Evolutionary conservation across 2,888 invertebrate species (phyloP).

Genomic region (Allolobophora icterica): DNA sequence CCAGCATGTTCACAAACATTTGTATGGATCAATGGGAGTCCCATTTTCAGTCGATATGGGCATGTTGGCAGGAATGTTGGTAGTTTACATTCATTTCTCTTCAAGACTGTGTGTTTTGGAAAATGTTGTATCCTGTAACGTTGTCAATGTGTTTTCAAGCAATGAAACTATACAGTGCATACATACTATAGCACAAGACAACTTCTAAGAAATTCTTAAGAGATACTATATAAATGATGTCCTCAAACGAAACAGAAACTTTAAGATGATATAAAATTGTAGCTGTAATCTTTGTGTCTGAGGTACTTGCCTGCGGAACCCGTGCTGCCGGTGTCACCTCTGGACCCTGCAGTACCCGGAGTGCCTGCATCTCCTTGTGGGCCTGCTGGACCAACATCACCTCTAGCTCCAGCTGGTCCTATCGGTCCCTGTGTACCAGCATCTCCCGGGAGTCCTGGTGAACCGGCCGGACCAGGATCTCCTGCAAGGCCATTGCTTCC

Average conservation of each 20-base stretch:
- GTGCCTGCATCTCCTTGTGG: constrained; percentile 44
- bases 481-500: constrained; percentile 43
- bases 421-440: constrained; percentile 43
- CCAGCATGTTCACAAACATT: no score
- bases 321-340: constrained; percentile 40
- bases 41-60: no score
- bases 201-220: not conserved
- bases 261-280: not conserved
- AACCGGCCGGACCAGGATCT: constrained; percentile 41
- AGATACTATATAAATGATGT: not conserved
- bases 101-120: no score
- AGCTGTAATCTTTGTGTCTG: not conserved
- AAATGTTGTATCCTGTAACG: no score
- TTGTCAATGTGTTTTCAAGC: not conserved
- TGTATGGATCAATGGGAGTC: no score
- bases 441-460: constrained; percentile 42
- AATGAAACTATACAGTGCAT: not conserved
- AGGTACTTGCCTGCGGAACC: constrained; percentile 37
- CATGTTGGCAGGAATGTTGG: no score
- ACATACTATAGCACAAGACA: not conserved
- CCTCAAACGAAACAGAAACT: not conserved
- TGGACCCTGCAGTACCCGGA: constrained; percentile 45
- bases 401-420: constrained; percentile 37
- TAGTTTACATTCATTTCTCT: no score
- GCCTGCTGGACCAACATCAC: constrained; percentile 30